Percentiles rank a stretch among this genome's conserved stretches.
These are phyloP conservation scores for Candidula unifasciata DNA, from an alignment of 2,888 invertebrate species.

Conservation along the genomic window DNA sequence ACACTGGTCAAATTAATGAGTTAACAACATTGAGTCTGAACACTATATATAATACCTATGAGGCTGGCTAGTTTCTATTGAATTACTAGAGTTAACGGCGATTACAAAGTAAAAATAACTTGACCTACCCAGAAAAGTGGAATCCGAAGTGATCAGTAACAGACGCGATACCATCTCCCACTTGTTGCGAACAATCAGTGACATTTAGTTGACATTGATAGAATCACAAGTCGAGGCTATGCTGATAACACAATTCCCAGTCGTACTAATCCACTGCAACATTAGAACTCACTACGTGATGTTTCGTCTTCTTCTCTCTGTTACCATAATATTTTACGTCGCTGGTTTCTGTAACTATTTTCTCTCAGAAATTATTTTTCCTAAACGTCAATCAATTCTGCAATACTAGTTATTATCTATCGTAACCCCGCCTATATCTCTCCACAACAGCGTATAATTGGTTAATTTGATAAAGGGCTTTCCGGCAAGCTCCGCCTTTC, in stretches of 20 bases:
- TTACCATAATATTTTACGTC: neutral
- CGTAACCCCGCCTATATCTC: neutral
- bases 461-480: neutral
- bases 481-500: too few species aligned
- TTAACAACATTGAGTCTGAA: too few species aligned
- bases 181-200: conserved; percentile 20
- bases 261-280: neutral
- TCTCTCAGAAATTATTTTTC: neutral
- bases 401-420: neutral
- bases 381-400: neutral
- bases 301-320: neutral
- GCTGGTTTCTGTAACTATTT: neutral
- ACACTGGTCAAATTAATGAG: too few species aligned
- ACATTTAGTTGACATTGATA: conserved; percentile 28
- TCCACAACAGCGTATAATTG: neutral
- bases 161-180: conserved; percentile 1
- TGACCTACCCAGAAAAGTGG: too few species aligned
- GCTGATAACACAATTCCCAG: neutral
- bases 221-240: neutral
- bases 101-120: too few species aligned
- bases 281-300: neutral
- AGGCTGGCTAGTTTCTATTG: too few species aligned
- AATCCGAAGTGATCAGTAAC: too few species aligned
- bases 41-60: too few species aligned
- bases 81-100: too few species aligned